Conservation (phyloP, 2,888 invertebrate species). For the Coelogynopora nodosa region DNA sequence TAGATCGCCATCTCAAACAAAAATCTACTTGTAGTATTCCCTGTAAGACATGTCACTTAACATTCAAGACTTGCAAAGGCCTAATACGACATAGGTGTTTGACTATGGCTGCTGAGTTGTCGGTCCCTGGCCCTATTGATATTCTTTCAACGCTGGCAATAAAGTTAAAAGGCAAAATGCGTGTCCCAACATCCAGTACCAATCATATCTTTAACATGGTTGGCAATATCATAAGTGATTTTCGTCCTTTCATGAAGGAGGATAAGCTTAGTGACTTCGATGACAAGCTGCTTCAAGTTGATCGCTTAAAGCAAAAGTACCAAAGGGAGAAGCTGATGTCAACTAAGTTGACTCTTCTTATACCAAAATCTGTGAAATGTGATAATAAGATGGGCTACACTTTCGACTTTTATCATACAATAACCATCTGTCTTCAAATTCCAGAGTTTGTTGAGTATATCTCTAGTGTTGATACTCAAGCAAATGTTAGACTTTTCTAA, state of each 20-base stretch:
- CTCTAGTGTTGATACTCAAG: background rate
- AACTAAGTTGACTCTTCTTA: background rate
- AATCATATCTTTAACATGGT: background rate
- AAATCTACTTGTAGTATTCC: background rate
- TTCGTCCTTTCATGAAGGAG: background rate
- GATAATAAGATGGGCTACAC: background rate
- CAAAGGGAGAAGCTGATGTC: background rate
- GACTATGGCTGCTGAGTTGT: background rate
- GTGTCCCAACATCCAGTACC: background rate
- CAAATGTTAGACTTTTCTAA: background rate
- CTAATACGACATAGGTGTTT: background rate
- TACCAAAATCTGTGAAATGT: background rate
- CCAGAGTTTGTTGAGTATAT: background rate
- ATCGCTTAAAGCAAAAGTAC: background rate
- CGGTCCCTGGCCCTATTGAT: background rate
- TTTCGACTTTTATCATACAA: background rate
- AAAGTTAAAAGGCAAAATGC: background rate
- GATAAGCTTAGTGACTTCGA: background rate
- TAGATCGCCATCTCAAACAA: background rate
- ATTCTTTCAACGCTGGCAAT: slow-evolving; percentile 1
- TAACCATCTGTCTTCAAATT: background rate
- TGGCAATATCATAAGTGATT: background rate
- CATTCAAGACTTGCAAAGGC: background rate
- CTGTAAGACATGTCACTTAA: background rate
- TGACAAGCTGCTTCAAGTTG: background rate